Conservation (phyloP, 2,797 vertebrate species). For the Fringilla coelebs region DNA sequence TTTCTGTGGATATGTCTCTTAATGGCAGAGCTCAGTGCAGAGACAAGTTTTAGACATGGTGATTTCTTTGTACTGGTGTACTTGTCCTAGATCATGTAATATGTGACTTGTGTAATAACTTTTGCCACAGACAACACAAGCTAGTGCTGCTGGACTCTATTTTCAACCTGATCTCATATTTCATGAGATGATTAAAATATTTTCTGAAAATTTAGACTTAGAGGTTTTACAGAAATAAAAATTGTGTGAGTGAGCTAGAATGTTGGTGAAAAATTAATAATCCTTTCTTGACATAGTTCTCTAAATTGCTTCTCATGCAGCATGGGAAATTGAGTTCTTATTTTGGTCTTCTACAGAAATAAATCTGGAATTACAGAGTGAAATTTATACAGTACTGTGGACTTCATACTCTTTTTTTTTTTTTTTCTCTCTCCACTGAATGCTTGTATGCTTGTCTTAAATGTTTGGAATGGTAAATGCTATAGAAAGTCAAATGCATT, state of each 20-base stretch:
- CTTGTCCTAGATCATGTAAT: neutral
- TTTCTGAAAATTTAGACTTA: neutral
- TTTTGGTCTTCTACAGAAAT: neutral
- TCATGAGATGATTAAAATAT: neutral
- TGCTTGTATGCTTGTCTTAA: neutral
- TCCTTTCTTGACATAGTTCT: neutral
- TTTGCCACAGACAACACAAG: neutral
- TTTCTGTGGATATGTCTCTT: neutral
- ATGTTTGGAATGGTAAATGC: neutral
- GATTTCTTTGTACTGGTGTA: neutral
- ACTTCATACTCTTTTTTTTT: neutral
- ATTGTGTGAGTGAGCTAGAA: neutral
- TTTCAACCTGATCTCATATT: neutral
- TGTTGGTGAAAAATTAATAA: slow-evolving; percentile 5
- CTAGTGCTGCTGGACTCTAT: neutral
- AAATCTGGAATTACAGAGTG: neutral
- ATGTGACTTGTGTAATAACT: neutral
- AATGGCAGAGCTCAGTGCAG: neutral
- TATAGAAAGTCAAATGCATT: neutral
- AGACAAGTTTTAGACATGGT: neutral
- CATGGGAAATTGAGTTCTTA: slow-evolving; percentile 7
- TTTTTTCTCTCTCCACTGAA: neutral
- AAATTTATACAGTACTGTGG: neutral
- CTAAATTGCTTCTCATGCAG: neutral
- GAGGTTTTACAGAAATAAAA: slow-evolving; percentile 5